Base-by-base conservation (phyloP, 2,888 invertebrate genomes). In the Sturmia bella region DNA sequence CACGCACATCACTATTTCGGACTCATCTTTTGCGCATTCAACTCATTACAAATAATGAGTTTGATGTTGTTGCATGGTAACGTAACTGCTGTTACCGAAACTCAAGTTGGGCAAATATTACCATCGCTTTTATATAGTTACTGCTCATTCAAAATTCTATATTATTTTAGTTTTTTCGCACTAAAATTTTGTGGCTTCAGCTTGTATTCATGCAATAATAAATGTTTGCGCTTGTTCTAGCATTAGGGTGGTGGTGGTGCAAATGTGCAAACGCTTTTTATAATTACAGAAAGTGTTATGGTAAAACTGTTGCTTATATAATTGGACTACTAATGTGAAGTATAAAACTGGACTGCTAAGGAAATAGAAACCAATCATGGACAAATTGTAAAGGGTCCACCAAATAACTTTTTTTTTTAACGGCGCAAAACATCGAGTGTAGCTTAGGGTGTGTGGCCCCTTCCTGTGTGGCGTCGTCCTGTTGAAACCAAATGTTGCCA, bases 151-250 rank as follows among this genome's bases (percentile, higher is more conserved):
- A 52, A 66, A 45, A 54, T 61, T 73, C 50, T 50, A 37, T 63
- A 54, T 63, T 43, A 73, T 56, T 64, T 1, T 4, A 63, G 3
- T 69, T 57, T 54, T 57, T 69, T 69, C 48, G 41, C 59, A 41
- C 48, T 50, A 61, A 66, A 82, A 78, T 54, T 64, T 74, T 78
- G 81, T 64, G 77, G 74, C 70, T 78, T 57, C 61, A 63, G 52
- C 63, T 81, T 48, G 37, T 11, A 37, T 78, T 57, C 45, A 68
- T 39, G 54, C 72, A 61, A 21, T 73, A 66, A 64, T 70, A 75
- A 45, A 66, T 43, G 39, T 43, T 59, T 72, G 64, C 48, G 39
- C 56, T 15, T 9, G 13, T 54, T 54, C 41, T 39, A 56, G 48
- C 39, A 64, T 63, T 70, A 70, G 64, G 63, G 56, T 9, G 7